Conservation (phyloP, 2,797 vertebrate genomes). For the Lepilemur septentrionalis region DNA sequence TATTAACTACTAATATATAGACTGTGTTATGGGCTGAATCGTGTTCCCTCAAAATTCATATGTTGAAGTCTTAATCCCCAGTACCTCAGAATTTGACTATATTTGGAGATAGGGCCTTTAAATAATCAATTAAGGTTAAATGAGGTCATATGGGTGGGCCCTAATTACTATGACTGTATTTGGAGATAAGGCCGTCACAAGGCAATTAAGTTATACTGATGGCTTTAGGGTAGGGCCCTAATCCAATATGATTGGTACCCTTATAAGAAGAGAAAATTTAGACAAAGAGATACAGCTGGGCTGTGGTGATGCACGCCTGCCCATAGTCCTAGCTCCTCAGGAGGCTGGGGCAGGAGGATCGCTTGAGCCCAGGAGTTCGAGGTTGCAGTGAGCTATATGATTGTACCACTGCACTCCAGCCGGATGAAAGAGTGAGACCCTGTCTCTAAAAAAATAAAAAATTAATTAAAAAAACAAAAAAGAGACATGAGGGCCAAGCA, state of each 20-base stretch:
- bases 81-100: not conserved
- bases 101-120: not conserved
- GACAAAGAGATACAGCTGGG: not conserved
- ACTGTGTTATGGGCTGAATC: not conserved
- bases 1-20: not conserved
- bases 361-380: no score
- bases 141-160: not conserved
- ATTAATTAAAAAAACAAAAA: not conserved
- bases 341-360: no score
- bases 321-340: no score
- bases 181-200: not conserved
- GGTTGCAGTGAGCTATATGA: no score
- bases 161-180: not conserved
- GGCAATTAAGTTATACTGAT: not conserved
- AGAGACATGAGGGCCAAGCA: not conserved
- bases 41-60: not conserved
- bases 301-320: no score
- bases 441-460: no score
- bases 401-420: no score
- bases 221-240: not conserved
- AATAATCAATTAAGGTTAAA: not conserved
- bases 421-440: no score
- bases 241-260: not conserved
- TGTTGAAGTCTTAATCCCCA: not conserved
- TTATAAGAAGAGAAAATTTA: not conserved